Conservation (phyloP, 1,140 invertebrate species). For the Neoseiulus cucumeris region DNA sequence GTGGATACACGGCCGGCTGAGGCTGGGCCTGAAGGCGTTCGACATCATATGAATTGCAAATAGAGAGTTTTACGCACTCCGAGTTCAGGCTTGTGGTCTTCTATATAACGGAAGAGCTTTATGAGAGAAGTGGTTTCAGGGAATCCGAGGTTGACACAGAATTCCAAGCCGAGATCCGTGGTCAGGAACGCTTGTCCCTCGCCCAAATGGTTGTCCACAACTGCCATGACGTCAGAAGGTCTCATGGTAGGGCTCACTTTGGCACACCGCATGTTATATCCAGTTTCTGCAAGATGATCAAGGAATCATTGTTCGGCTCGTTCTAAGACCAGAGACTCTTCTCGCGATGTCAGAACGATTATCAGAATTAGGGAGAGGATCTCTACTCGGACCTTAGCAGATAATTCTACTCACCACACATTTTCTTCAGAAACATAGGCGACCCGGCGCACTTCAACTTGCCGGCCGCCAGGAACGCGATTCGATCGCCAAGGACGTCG, state of each 20-base stretch:
- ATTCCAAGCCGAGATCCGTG: neutral
- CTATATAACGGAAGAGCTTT: neutral
- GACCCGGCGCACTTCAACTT: constrained; percentile 56
- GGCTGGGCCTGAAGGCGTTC: no score
- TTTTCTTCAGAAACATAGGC: constrained; percentile 62
- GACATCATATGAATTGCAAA: no score
- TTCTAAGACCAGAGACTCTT: no score
- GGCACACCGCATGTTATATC: neutral
- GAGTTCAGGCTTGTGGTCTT: constrained; percentile 24
- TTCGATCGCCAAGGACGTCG: constrained; percentile 64
- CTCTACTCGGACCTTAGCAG: no score
- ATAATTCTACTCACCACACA: constrained; percentile 54
- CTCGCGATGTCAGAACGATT: no score
- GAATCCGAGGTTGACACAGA: neutral
- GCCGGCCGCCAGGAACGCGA: constrained; percentile 70
- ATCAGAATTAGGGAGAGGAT: no score
- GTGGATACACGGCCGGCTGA: no score
- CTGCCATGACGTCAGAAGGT: neutral
- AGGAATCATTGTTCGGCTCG: neutral
- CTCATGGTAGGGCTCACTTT: neutral
- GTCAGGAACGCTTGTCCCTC: neutral
- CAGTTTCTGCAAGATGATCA: neutral
- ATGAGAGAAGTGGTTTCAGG: neutral
- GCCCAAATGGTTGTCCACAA: neutral
- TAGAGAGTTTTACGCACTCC: constrained; percentile 23